These are phyloP conservation scores for Hydrolagus affinis DNA, from an alignment of 2,113 vertebrate species.

Conservation along the genomic window DNA sequence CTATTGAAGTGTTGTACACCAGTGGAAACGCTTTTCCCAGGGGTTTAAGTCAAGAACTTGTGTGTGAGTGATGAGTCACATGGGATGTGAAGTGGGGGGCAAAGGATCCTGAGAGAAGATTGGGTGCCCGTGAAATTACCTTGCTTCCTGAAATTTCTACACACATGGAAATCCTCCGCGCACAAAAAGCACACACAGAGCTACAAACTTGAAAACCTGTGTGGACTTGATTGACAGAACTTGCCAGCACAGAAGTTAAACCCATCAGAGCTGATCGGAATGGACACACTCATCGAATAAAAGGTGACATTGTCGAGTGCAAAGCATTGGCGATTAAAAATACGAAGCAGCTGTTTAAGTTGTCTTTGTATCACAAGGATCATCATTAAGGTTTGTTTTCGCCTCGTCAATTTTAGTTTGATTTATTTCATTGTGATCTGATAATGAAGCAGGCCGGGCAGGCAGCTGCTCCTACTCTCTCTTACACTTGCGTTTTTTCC, in stretches of 20 bases:
- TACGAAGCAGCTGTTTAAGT: constrained; percentile 12
- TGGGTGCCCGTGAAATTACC: constrained; percentile 16
- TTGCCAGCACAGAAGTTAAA: background rate
- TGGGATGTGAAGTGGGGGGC: background rate
- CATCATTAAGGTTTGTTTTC: constrained; percentile 20
- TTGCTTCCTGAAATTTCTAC: constrained; percentile 18
- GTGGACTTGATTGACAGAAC: constrained; percentile 5
- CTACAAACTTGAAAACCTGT: background rate
- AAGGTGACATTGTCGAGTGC: background rate
- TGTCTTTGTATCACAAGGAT: constrained; percentile 9
- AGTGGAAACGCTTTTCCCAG: background rate
- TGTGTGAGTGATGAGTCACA: constrained; percentile 27
- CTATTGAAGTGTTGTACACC: too few species aligned
- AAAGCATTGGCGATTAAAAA: background rate
- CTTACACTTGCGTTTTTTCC: too few species aligned
- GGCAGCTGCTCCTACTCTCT: background rate
- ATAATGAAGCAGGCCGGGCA: constrained; percentile 19
- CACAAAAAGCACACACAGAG: background rate
- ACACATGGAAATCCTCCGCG: background rate
- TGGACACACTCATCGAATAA: background rate
- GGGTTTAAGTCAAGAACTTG: constrained; percentile 31
- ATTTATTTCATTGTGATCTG: constrained; percentile 27
- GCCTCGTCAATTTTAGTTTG: constrained; percentile 27
- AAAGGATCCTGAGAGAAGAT: constrained; percentile 28
- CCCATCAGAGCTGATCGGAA: background rate